phyloP scores from a whole-genome alignment of 2,888 invertebrate species.

The Frankliniella intonsa region DNA sequence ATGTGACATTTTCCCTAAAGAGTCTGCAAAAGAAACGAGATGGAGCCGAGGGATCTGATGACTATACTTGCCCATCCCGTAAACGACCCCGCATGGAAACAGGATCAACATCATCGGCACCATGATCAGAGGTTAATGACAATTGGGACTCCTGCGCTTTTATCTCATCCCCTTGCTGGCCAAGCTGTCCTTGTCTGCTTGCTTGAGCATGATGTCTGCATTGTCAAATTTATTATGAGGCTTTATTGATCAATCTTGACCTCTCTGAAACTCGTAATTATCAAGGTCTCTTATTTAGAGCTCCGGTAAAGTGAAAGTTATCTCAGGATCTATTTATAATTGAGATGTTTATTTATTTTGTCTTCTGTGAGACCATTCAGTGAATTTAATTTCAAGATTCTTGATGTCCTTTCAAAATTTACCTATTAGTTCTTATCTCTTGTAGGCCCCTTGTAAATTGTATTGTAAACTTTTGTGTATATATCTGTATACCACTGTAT shows the following conservation, averaged over 20 bases:
- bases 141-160: neutral
- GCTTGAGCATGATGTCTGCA: neutral
- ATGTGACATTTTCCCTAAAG: constrained; percentile 47
- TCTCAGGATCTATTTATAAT: neutral
- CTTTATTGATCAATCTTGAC: neutral
- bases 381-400: too few relatives aligned
- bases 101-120: neutral
- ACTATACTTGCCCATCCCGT: constrained; percentile 38
- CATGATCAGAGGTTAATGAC: neutral
- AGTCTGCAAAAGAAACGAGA: constrained; percentile 60
- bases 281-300: neutral
- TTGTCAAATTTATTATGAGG: neutral
- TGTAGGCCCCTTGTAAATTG: neutral
- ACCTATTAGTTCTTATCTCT: neutral
- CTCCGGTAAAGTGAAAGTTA: neutral
- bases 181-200: neutral
- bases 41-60: constrained; percentile 52
- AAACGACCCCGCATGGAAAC: neutral
- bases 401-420: neutral
- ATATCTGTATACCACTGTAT: neutral
- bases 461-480: constrained; percentile 1
- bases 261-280: neutral
- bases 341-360: neutral
- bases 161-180: neutral
- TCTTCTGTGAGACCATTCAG: neutral